Base-by-base conservation (phyloP, 1,140 invertebrate genomes). In the Gryon sp. region DNA sequence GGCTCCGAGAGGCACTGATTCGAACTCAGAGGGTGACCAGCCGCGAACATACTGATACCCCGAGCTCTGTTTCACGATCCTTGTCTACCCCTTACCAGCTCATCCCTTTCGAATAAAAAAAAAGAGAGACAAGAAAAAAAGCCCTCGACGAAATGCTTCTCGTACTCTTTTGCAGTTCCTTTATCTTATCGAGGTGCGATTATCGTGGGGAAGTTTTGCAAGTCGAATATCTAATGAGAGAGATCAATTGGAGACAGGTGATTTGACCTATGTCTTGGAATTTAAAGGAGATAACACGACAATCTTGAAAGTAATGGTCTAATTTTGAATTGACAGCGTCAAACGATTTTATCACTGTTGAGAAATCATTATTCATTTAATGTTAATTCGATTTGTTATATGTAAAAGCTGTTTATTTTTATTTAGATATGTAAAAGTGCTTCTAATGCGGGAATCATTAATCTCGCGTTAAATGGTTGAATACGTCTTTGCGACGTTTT, bases 41-140 rank as follows among this genome's bases (percentile, higher is more conserved):
- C 80, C 82, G 82, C 82, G 81, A 83, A 83, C 82, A 81, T 84
- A 82, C 82, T 81, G 81, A 81, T 82, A 83, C 78, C 69, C 68
- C 34, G 26, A 52, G 40, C 57, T 57, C 57, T 59, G 59, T 55
- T 53, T 66, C 72, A 74, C 76, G 79, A 80, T 83, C 68, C 76
- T 83, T 83, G 81, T 83, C 80, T 79, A 80, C 69, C 78, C 78
- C 76, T 80, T 76, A 50, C 74, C 69, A 52, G 41, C 41, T 48
- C 62, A 57, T 63, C 75, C 75, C 59, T 73, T 73, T 60, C 12
- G 28, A 65, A 60, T 45, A 41, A 41, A 65, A 60, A 76, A 70
- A 48, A 46, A n/a, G n/a, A n/a, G n/a, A n/a, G n/a, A n/a, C n/a
- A n/a, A n/a, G n/a, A n/a, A n/a, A n/a, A n/a, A n/a, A n/a, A n/a